Percentiles rank a stretch among this genome's conserved stretches.
Evolutionary conservation across 2,888 invertebrate genomes (phyloP).

Genomic region (Empis livida): DNA sequence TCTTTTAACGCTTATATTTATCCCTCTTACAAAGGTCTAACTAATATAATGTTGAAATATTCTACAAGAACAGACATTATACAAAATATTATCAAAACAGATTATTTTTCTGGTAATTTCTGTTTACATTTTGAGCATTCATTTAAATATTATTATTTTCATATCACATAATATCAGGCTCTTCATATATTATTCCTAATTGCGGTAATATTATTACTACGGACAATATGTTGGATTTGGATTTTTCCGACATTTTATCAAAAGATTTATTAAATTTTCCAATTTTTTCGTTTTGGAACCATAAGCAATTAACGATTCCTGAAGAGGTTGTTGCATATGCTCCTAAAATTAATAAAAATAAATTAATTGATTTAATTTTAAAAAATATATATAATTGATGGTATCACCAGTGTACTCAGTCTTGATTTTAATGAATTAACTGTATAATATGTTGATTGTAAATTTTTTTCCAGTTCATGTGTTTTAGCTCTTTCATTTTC

Average conservation of each 20-base stretch:
- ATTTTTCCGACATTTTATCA: conserved; percentile 34
- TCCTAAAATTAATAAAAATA: conserved; percentile 20
- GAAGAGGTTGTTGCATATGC: conserved; percentile 32
- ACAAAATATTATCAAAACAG: no score
- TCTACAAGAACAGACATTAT: no score
- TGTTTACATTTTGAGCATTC: no score
- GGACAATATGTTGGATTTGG: conserved; percentile 24
- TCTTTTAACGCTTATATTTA: no score
- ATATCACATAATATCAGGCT: no score
- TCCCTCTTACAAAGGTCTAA: no score
- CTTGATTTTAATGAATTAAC: conserved; percentile 30
- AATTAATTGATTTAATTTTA: not conserved
- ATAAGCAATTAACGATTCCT: conserved; percentile 34
- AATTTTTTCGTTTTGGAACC: conserved; percentile 34
- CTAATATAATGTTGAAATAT: no score
- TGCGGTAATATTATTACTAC: conserved; percentile 11
- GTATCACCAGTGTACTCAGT: conserved; percentile 27
- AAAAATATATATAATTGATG: not conserved
- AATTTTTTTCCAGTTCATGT: conserved; percentile 29
- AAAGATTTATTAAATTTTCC: conserved; percentile 33
- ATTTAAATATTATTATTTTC: no score
- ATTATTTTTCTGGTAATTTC: no score
- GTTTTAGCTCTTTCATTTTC: conserved; percentile 30
- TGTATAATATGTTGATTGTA: conserved; percentile 28
- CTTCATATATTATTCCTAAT: not conserved